These are phyloP conservation scores for Charanyca ferruginea DNA, from an alignment of 2,888 invertebrate species.

Conservation along the genomic window DNA sequence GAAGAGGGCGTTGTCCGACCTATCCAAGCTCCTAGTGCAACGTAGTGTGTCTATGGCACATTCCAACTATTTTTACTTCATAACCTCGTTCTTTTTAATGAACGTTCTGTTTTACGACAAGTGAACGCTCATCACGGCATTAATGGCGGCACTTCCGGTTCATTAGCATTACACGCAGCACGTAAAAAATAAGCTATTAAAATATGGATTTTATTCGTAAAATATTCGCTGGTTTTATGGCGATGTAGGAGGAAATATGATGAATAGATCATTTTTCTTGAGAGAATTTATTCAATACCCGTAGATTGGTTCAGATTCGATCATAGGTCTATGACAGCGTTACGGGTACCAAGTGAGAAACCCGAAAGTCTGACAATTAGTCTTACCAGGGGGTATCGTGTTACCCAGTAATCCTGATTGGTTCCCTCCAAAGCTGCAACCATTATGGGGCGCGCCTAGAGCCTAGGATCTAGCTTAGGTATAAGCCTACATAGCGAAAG, in stretches of 20 bases:
- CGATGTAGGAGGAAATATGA: conserved; percentile 23
- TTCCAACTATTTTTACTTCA: conserved; percentile 60
- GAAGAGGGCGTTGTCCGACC: too few relatives aligned
- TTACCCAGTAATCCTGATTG: too few relatives aligned
- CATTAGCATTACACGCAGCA: conserved; percentile 61
- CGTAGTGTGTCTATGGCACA: conserved; percentile 21
- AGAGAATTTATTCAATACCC: background rate
- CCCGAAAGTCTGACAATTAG: too few relatives aligned
- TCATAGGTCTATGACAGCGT: too few relatives aligned
- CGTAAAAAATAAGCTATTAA: conserved; percentile 61
- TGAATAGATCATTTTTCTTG: conserved; percentile 31
- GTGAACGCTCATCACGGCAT: conserved; percentile 63
- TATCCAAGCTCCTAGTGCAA: background rate
- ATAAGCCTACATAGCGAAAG: too few relatives aligned
- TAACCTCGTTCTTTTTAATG: conserved; percentile 67
- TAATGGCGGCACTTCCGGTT: conserved; percentile 67
- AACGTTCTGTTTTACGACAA: conserved; percentile 70
- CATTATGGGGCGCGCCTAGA: too few relatives aligned
- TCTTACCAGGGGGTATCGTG: too few relatives aligned
- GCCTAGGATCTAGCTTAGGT: too few relatives aligned
- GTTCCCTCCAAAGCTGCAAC: background rate
- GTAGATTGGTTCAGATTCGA: background rate
- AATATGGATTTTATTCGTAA: conserved; percentile 55
- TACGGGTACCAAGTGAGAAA: too few relatives aligned
- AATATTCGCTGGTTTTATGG: conserved; percentile 58